These are phyloP conservation scores for Cephus runcator DNA, from an alignment of 2,888 invertebrate species.

Conservation along the genomic window DNA sequence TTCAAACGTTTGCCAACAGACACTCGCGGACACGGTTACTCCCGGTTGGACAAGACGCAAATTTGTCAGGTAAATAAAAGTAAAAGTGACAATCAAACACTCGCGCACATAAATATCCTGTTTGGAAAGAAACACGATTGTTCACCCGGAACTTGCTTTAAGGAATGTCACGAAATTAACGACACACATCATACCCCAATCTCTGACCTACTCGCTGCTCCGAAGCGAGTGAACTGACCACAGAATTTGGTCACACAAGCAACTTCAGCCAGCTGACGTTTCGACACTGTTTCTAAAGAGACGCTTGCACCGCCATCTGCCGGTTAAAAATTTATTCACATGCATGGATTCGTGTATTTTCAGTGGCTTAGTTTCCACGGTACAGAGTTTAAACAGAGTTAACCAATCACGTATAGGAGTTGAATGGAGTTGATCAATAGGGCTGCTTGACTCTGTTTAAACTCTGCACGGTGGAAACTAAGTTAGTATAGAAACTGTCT, in stretches of 20 bases:
- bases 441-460: no score
- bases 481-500: no score
- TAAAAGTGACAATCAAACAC: background rate
- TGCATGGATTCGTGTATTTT: background rate
- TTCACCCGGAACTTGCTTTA: background rate
- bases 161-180: background rate
- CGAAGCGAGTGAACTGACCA: constrained; percentile 17
- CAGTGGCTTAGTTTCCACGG: no score
- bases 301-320: background rate
- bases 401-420: no score
- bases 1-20: background rate
- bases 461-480: no score
- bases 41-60: background rate
- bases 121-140: background rate
- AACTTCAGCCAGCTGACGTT: background rate
- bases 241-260: background rate
- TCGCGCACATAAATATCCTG: background rate
- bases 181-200: background rate
- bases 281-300: background rate
- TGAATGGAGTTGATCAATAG: no score
- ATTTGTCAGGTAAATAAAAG: background rate
- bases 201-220: background rate
- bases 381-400: no score
- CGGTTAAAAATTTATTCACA: background rate
- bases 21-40: background rate